Evolutionary conservation across 2,888 invertebrate species (phyloP).

Genomic region (Nesidiocoris tenuis): DNA sequence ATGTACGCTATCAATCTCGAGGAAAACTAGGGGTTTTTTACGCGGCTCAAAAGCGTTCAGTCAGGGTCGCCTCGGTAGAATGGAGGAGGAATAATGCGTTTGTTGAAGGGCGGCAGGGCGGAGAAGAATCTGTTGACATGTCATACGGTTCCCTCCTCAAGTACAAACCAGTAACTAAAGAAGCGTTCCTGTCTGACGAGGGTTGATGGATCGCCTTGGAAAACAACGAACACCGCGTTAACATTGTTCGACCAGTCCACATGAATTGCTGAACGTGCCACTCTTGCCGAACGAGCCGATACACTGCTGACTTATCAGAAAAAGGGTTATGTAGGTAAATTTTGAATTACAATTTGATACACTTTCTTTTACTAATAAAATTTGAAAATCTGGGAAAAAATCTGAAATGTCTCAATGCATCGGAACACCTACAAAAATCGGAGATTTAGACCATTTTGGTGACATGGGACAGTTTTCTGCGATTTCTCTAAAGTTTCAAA

Average conservation of each 20-base stretch:
- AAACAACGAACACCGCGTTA: neutral
- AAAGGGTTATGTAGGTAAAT: too few relatives aligned
- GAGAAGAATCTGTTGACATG: conserved; percentile 18
- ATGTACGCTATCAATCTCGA: conserved; percentile 35
- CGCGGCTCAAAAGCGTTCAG: neutral
- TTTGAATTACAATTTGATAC: too few relatives aligned
- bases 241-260: neutral
- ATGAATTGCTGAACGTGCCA: neutral
- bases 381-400: too few relatives aligned
- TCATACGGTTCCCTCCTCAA: conserved; percentile 6
- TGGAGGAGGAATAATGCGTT: neutral
- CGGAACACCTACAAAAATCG: too few relatives aligned
- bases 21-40: conserved; percentile 32
- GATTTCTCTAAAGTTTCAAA: too few relatives aligned
- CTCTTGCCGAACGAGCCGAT: too few relatives aligned
- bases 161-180: neutral
- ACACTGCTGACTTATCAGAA: too few relatives aligned
- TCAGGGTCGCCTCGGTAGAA: conserved; percentile 12
- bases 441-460: too few relatives aligned
- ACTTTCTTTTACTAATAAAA: too few relatives aligned
- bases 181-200: neutral
- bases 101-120: conserved; percentile 8
- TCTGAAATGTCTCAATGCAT: too few relatives aligned
- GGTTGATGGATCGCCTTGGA: neutral
- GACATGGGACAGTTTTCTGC: too few relatives aligned